Percentiles rank a stretch among this genome's conserved stretches.
These are phyloP conservation scores for Pachycephala philippinensis DNA, from an alignment of 2,113 vertebrate species.

Conservation along the genomic window DNA sequence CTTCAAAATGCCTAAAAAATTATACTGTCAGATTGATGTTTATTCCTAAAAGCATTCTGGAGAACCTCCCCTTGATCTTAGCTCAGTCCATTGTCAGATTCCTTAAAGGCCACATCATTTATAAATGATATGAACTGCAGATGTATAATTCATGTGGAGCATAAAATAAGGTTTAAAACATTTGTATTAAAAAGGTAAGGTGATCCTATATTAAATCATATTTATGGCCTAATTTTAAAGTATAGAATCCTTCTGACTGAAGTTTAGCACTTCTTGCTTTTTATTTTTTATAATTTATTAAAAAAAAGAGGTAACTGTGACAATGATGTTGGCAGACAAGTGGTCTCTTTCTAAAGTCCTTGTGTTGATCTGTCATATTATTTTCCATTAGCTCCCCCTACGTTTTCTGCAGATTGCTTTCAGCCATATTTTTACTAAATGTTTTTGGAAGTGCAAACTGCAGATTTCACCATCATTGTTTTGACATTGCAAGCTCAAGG, in stretches of 20 bases:
- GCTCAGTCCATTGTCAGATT: constrained; percentile 36
- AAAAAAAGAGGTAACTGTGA: background rate
- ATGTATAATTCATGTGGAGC: constrained; percentile 35
- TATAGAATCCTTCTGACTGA: background rate
- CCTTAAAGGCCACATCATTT: constrained; percentile 38
- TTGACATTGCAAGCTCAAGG: constrained; percentile 15
- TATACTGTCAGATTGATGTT: constrained; percentile 27
- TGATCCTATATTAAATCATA: constrained; percentile 16
- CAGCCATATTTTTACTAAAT: constrained; percentile 30
- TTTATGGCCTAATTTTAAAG: constrained; percentile 8
- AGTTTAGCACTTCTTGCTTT: background rate
- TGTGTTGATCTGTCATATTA: constrained; percentile 12
- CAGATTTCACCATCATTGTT: constrained; percentile 1
- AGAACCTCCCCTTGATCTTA: background rate
- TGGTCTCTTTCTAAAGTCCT: background rate
- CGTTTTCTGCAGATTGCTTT: constrained; percentile 20
- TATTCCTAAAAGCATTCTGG: constrained; percentile 1
- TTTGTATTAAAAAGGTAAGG: constrained; percentile 14
- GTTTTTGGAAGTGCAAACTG: constrained; percentile 30
- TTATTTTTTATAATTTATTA: constrained; percentile 17
- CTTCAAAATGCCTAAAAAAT: constrained; percentile 29
- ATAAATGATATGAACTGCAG: constrained; percentile 15
- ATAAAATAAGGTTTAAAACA: constrained; percentile 32
- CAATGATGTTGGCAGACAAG: constrained; percentile 1
- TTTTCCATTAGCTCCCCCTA: constrained; percentile 34